phyloP scores from a whole-genome alignment of 2,888 invertebrate genomes.

The Laothoe populi region DNA sequence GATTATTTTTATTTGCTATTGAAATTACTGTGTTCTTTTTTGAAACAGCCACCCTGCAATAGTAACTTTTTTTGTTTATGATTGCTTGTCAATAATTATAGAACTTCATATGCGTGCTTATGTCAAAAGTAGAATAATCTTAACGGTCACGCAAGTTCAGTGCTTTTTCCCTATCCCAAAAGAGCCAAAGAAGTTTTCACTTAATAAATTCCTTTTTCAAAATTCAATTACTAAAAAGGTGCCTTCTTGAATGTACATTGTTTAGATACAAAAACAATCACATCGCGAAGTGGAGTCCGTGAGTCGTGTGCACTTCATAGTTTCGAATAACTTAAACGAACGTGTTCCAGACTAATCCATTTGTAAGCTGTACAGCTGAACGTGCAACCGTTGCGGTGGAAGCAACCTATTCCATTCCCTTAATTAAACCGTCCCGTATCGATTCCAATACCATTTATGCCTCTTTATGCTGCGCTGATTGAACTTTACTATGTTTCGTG shows the following conservation, averaged over 20 bases:
- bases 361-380: constrained; percentile 57
- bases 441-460: constrained; percentile 47
- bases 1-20: no score
- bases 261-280: neutral
- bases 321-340: constrained; percentile 60
- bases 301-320: constrained; percentile 43
- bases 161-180: no score
- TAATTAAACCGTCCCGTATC: constrained; percentile 72
- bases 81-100: no score
- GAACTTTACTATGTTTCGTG: constrained; percentile 28
- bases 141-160: no score
- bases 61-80: no score
- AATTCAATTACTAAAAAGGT: neutral
- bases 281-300: neutral
- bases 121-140: no score
- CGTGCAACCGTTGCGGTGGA: constrained; percentile 45
- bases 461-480: constrained; percentile 46
- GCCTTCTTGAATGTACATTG: neutral
- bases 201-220: constrained; percentile 5
- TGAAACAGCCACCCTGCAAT: no score
- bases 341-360: constrained; percentile 74
- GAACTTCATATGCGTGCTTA: no score
- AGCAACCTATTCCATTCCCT: constrained; percentile 63
- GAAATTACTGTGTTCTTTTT: no score
- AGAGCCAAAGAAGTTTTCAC: neutral